A percentile compares a stretch with the other conserved stretches of the same genome.
Evolutionary conservation across 2,888 invertebrate genomes (phyloP).

Genomic region (Fragum whitleyi): DNA sequence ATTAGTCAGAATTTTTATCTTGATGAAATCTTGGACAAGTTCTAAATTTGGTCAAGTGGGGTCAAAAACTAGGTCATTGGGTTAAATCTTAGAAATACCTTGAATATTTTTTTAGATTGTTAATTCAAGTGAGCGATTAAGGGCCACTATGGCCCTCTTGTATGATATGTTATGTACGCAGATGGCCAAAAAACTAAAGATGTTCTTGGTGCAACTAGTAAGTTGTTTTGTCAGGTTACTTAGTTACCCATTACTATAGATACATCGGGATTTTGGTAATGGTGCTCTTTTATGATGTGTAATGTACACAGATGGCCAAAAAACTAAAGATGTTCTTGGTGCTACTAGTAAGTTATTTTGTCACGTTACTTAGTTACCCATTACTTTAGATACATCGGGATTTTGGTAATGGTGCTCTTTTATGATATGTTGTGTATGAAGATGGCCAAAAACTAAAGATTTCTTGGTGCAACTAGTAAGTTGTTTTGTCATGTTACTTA

Average conservation of each 20-base stretch:
- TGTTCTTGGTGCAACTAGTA: constrained; percentile 95
- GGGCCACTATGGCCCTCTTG: too few relatives aligned
- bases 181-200: constrained; percentile 98
- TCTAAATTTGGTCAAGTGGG: too few relatives aligned
- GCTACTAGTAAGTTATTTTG: constrained; percentile 89
- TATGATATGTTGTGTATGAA: constrained; percentile 98
- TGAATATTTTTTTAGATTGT: too few relatives aligned
- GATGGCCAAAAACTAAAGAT: constrained; percentile 98
- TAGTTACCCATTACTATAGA: constrained; percentile 98
- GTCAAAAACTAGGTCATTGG: too few relatives aligned
- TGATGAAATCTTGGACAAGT: too few relatives aligned
- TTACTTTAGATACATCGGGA: constrained; percentile 90
- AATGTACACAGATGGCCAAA: constrained; percentile 98
- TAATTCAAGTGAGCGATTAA: too few relatives aligned
- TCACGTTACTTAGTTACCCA: too few relatives aligned
- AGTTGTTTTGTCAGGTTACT: constrained; percentile 94
- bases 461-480: constrained; percentile 94
- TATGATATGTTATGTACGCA: too few relatives aligned
- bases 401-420: constrained; percentile 86
- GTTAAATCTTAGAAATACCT: too few relatives aligned
- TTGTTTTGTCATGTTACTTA: too few relatives aligned
- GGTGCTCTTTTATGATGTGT: constrained; percentile 93
- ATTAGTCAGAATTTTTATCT: too few relatives aligned
- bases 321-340: constrained; percentile 96
- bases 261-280: constrained; percentile 83